A percentile compares a stretch with the other conserved stretches of the same genome.
Evolutionary conservation across 2,888 invertebrate genomes (phyloP).

Genomic region (Catocala fraxini): DNA sequence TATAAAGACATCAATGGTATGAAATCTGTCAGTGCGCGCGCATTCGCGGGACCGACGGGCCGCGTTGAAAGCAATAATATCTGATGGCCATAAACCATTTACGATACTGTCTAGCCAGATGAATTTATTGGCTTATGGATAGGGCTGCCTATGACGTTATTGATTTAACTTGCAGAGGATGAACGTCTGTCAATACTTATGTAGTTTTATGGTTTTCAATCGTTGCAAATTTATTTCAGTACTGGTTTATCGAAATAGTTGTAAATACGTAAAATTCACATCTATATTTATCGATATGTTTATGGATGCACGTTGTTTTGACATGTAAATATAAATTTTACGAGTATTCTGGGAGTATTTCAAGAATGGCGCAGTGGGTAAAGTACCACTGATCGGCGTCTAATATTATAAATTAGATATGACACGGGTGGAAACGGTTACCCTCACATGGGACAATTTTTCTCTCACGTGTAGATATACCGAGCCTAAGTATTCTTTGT

Average conservation of each 20-base stretch:
- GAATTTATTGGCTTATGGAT: constrained; percentile 56
- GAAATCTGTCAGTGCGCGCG: constrained; percentile 44
- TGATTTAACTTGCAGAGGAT: constrained; percentile 13
- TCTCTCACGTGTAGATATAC: too few species aligned
- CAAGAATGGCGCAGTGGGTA: too few species aligned
- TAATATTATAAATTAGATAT: too few species aligned
- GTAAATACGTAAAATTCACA: too few species aligned
- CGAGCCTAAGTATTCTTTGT: too few species aligned
- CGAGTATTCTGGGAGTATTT: too few species aligned
- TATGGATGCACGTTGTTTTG: too few species aligned
- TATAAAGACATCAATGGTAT: constrained; percentile 37
- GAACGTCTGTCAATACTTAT: background rate
- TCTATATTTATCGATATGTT: too few species aligned
- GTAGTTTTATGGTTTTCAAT: background rate
- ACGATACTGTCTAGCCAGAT: constrained; percentile 74
- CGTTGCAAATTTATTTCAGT: background rate
- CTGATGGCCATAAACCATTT: constrained; percentile 71
- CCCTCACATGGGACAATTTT: too few species aligned
- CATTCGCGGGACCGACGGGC: constrained; percentile 48
- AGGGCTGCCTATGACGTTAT: constrained; percentile 46
- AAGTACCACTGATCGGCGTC: too few species aligned
- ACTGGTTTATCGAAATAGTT: background rate
- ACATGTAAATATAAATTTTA: too few species aligned
- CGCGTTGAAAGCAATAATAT: constrained; percentile 62
- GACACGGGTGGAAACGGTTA: too few species aligned